A percentile compares a stretch with the other conserved stretches of the same genome.
phyloP scores from a whole-genome alignment of 2,113 vertebrate species.

The Oostethus manadensis region DNA sequence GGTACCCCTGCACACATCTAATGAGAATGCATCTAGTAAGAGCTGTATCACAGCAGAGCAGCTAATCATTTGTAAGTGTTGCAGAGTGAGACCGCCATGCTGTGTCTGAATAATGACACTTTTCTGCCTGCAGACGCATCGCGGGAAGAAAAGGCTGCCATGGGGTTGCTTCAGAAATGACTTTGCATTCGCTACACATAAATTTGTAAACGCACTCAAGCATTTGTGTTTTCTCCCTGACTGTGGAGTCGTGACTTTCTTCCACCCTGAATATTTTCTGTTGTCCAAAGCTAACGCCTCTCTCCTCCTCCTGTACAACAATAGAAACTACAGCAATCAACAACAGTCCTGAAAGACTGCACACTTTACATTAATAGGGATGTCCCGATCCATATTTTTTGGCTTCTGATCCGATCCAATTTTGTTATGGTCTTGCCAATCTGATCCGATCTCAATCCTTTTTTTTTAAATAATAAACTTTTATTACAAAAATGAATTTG shows the following conservation, averaged over 20 bases:
- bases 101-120: background rate
- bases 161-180: conserved; percentile 55
- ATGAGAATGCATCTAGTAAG: background rate
- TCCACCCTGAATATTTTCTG: too few relatives aligned
- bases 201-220: conserved; percentile 61
- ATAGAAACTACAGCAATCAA: background rate
- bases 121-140: conserved; percentile 23
- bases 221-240: conserved; percentile 19
- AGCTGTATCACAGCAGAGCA: background rate
- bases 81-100: background rate
- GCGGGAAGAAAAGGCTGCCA: conserved; percentile 14
- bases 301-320: background rate
- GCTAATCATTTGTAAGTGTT: background rate
- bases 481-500: too few relatives aligned
- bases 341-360: conserved; percentile 1
- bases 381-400: too few relatives aligned
- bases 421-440: too few relatives aligned
- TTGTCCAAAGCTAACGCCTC: conserved; percentile 1
- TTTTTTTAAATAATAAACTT: too few relatives aligned
- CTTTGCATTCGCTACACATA: conserved; percentile 52
- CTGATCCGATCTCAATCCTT: too few relatives aligned
- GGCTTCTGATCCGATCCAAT: too few relatives aligned
- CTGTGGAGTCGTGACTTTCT: too few relatives aligned
- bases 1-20: background rate
- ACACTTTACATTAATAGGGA: too few relatives aligned